Conservation (phyloP, 2,888 invertebrate species). For the Acleris sparsana region DNA sequence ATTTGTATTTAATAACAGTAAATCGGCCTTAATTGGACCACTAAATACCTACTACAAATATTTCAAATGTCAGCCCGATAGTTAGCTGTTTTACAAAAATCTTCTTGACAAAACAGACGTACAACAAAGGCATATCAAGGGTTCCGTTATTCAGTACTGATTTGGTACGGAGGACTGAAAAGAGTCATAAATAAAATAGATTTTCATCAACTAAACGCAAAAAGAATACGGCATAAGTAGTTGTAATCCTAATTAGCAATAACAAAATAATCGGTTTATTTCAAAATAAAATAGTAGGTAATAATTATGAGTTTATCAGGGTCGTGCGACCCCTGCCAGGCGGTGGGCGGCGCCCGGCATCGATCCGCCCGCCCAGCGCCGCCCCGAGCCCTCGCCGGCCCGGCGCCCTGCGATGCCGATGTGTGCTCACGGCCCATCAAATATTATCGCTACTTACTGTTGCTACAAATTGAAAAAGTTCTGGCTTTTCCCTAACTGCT, state of each 20-base stretch:
- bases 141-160: no score
- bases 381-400: constrained; percentile 58
- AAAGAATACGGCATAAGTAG: neutral
- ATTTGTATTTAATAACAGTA: no score
- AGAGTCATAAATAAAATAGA: no score
- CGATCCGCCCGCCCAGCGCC: constrained; percentile 68
- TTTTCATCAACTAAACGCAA: neutral
- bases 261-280: constrained; percentile 22
- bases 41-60: no score
- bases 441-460: constrained; percentile 72
- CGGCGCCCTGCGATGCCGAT: constrained; percentile 53
- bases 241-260: neutral
- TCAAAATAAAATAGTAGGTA: constrained; percentile 21
- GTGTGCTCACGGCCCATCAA: constrained; percentile 68
- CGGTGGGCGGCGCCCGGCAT: constrained; percentile 47
- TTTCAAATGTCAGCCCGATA: no score
- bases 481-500: no score
- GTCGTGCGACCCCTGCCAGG: constrained; percentile 32
- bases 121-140: no score
- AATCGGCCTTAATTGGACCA: no score
- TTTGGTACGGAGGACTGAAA: no score
- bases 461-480: no score
- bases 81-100: no score
- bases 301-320: constrained; percentile 39
- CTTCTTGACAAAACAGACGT: no score